Conservation (phyloP, 2,888 invertebrate species). For the Thysanoteuthis rhombus region DNA sequence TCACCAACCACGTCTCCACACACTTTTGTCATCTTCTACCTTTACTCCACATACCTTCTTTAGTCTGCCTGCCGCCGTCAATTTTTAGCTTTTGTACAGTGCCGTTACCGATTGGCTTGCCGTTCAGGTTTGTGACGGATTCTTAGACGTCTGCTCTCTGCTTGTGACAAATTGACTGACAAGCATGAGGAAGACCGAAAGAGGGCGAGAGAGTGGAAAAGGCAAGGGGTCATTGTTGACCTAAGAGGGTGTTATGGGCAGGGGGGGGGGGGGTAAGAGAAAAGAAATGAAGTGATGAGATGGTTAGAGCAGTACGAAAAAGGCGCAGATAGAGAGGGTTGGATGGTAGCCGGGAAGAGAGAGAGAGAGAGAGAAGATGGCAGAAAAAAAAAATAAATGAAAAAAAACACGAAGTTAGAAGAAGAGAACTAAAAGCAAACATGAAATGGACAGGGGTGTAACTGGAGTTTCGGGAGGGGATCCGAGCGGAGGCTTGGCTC, state of each 20-base stretch:
- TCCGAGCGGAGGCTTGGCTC: no score
- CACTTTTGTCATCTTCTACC: background rate
- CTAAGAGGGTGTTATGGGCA: no score
- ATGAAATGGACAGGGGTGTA: no score
- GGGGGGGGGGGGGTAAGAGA: background rate
- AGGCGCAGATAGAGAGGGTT: background rate
- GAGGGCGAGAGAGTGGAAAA: background rate
- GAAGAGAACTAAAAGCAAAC: background rate
- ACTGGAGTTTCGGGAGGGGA: no score
- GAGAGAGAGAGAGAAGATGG: background rate
- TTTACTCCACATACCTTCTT: background rate
- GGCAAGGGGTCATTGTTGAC: no score
- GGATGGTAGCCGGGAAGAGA: background rate
- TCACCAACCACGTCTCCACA: background rate
- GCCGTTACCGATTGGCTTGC: background rate
- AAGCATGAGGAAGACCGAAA: background rate
- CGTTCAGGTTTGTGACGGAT: background rate
- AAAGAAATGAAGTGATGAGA: background rate
- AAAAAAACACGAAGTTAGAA: background rate
- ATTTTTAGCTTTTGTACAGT: background rate
- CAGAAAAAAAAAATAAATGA: no score
- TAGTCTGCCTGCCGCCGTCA: background rate
- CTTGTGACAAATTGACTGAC: background rate
- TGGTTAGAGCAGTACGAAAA: background rate
- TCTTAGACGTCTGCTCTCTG: background rate